Base-by-base conservation (phyloP, 2,113 vertebrate genomes). In the Ophthalmolycus amberensis region DNA sequence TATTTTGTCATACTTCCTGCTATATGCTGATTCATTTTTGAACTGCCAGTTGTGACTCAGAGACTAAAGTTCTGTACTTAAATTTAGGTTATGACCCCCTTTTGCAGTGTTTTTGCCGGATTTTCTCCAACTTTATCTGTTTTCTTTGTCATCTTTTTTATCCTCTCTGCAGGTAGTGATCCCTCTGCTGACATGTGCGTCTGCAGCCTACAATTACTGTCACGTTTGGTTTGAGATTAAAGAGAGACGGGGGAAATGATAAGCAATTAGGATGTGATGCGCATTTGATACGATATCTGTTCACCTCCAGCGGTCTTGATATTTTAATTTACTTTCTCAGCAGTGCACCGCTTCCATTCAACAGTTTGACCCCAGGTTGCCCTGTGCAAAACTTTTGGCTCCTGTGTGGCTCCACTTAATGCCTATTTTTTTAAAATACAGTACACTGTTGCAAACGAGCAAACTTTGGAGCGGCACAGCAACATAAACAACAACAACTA, bases 121-220 rank as follows among this genome's bases (percentile, higher is more conserved):
- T 79, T 80, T 69, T 58, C 48, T 67, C 48, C 54, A 18, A 22
- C 54, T 62, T 73, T 70, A 81, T 85, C 70, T 79, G 48, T 68
- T 42, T 38, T 81, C 71, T 83, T 67, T 81, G 80, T 80, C 77
- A 62, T 80, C 76, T 69, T 67, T 48, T 62, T 73, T 44, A 29
- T 73, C 70, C 16, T 84, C 87, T 72, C 86, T 54, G 78, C 87
- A 86, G 85, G 87, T 69, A 84, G 87, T 83, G 88, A 88, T 85
- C 85, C 71, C 0, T 67, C 71, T 10, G 68, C 77, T 87, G 90
- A 93, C 84, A 88, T 86, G 72, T 79, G 87, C 84, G 68, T 80
- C 71, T 50, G 77, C 79, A 76, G 52, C 85, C 84, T 65, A 72
- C 79, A 90, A 87, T 90, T 87, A 92, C 86, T 89, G 89, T 89